Percentiles rank a stretch among this genome's conserved stretches.
phyloP scores from a whole-genome alignment of 2,888 invertebrate genomes.

The Cheilosia soror region DNA sequence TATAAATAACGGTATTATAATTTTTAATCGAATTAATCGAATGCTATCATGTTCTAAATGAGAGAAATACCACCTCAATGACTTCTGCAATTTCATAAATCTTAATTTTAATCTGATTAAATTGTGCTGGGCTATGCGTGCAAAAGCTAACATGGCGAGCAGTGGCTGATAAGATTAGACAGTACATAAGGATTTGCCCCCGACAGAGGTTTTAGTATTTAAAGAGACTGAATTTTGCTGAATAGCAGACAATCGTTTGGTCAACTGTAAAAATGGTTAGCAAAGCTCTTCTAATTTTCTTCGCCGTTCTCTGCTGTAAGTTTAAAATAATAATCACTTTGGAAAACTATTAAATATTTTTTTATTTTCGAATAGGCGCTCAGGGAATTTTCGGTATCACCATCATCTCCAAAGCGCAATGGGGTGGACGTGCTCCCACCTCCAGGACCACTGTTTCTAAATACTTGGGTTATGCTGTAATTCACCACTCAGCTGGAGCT shows the following conservation, averaged over 20 bases:
- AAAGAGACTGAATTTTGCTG: not conserved
- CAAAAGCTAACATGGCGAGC: not conserved
- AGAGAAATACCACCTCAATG: not conserved
- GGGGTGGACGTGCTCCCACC: conserved; percentile 80
- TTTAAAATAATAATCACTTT: not conserved
- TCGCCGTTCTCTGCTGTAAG: conserved; percentile 47
- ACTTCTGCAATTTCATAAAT: not conserved
- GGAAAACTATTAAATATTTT: not conserved
- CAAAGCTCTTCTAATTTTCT: conserved; percentile 27
- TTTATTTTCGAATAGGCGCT: not conserved
- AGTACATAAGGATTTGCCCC: not conserved
- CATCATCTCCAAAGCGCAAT: conserved; percentile 78
- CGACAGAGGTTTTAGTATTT: not conserved
- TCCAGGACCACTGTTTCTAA: conserved; percentile 76
- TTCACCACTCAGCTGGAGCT: conserved; percentile 79
- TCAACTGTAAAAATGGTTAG: conserved; percentile 29
- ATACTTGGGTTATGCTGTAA: conserved; percentile 78
- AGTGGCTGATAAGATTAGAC: not conserved
- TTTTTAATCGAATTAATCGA: not conserved
- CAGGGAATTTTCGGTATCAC: conserved; percentile 74
- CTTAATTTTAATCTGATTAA: not conserved
- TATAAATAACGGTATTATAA: no score
- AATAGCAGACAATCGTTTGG: conserved; percentile 2
- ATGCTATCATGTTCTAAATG: not conserved
- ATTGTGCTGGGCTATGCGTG: not conserved